phyloP scores from a whole-genome alignment of 2,113 vertebrate genomes.

The Heliornis fulica region DNA sequence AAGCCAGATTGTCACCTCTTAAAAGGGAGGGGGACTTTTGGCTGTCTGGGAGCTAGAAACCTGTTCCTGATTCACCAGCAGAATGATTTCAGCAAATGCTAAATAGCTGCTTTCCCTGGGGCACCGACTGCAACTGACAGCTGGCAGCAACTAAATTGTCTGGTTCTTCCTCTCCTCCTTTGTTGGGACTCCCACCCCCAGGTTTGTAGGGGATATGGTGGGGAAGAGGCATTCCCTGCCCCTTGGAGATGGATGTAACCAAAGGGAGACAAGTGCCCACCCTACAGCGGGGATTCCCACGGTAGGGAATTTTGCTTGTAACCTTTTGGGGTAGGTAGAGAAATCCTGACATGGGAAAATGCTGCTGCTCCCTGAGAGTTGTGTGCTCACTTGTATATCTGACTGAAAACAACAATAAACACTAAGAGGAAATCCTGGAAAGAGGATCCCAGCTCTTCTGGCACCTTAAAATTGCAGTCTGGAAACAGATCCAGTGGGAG shows the following conservation, averaged over 20 bases:
- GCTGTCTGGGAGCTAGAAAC: background rate
- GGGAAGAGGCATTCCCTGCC: background rate
- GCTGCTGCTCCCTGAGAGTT: background rate
- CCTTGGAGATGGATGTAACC: background rate
- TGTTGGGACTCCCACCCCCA: background rate
- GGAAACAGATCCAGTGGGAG: background rate
- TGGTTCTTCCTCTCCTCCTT: background rate
- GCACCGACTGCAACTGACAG: background rate
- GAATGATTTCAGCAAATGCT: background rate
- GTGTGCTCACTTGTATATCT: background rate
- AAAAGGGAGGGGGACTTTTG: background rate
- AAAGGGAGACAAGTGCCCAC: fast-evolving
- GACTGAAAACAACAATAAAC: background rate
- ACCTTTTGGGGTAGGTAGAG: background rate
- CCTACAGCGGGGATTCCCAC: background rate
- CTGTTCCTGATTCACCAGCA: background rate
- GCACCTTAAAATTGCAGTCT: background rate
- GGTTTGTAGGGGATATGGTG: background rate
- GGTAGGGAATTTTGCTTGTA: background rate
- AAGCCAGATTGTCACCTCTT: background rate
- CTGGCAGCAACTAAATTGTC: background rate
- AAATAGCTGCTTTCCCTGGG: background rate
- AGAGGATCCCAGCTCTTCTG: background rate
- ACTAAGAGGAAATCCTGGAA: background rate
- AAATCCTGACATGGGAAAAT: background rate